Conservation (phyloP, 2,888 invertebrate species). For the Byasa hedistus region DNA sequence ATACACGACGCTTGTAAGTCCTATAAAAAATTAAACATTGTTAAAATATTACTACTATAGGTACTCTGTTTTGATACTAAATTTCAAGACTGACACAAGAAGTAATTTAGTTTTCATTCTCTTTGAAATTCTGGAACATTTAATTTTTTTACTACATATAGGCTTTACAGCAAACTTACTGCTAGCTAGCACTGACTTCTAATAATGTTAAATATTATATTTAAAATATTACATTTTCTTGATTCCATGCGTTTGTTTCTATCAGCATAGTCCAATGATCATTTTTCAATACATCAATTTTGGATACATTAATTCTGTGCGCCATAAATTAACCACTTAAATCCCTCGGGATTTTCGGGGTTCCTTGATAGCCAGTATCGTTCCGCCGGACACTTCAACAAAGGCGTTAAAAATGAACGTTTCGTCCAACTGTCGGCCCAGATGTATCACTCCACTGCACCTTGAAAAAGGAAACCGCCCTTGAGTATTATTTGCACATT, state of each 20-base stretch:
- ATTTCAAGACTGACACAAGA: no score
- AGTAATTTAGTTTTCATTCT: no score
- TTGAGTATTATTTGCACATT: constrained; percentile 40
- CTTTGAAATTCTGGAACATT: no score
- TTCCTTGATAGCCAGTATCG: constrained; percentile 38
- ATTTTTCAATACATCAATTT: constrained; percentile 1
- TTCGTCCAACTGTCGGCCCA: constrained; percentile 57
- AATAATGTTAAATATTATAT: no score
- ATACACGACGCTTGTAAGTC: not conserved
- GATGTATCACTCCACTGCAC: constrained; percentile 62
- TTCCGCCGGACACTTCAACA: constrained; percentile 61
- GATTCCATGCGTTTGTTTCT: not conserved
- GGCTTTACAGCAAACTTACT: no score
- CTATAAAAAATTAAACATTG: no score
- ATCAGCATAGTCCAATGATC: not conserved
- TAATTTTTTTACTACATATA: no score
- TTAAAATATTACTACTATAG: no score
- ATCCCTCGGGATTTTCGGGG: constrained; percentile 41
- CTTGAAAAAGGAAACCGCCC: constrained; percentile 35
- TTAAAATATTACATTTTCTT: no score
- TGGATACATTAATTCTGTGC: constrained; percentile 35
- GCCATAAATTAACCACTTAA: constrained; percentile 64
- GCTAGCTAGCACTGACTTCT: no score
- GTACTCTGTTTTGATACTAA: no score
- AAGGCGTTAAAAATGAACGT: constrained; percentile 73